Evolutionary conservation across 2,113 vertebrate species (phyloP).

Genomic region (Trinectes maculatus): DNA sequence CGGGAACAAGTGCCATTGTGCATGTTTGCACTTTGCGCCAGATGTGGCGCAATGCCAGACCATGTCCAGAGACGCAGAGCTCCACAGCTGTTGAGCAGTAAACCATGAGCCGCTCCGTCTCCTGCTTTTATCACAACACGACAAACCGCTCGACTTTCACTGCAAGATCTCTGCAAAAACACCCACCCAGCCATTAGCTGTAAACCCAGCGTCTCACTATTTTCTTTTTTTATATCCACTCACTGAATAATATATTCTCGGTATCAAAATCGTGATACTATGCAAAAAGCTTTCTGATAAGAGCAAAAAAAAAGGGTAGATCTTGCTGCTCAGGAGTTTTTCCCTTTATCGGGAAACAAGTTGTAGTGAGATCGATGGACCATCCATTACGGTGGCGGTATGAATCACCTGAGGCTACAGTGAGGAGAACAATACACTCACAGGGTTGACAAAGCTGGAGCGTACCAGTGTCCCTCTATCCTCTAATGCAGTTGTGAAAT

Average conservation of each 20-base stretch:
- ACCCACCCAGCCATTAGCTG: slow-evolving; percentile 39
- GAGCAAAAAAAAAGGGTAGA: slow-evolving; percentile 23
- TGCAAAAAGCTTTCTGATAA: slow-evolving; percentile 66
- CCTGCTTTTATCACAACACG: slow-evolving; percentile 61
- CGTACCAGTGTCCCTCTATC: slow-evolving; percentile 37
- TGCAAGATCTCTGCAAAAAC: slow-evolving; percentile 16
- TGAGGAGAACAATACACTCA: slow-evolving; percentile 49
- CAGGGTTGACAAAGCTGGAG: slow-evolving; percentile 41
- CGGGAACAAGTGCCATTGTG: too few relatives aligned
- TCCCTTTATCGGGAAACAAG: slow-evolving; percentile 52
- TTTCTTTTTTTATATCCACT: slow-evolving; percentile 39
- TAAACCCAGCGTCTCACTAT: slow-evolving; percentile 36
- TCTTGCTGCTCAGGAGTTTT: slow-evolving; percentile 63
- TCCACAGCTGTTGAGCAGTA: slow-evolving; percentile 55
- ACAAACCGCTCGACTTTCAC: slow-evolving; percentile 52
- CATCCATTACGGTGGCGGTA: slow-evolving; percentile 39
- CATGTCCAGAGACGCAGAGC: slow-evolving; percentile 50
- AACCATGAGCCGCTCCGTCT: slow-evolving; percentile 57
- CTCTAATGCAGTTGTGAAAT: slow-evolving; percentile 56
- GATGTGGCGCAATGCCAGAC: slow-evolving; percentile 59
- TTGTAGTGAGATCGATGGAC: slow-evolving; percentile 63
- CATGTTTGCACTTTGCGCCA: slow-evolving; percentile 40
- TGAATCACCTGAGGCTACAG: slow-evolving; percentile 59
- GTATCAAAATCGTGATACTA: slow-evolving; percentile 60
- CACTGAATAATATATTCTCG: slow-evolving; percentile 68